phyloP scores from a whole-genome alignment of 2,888 invertebrate species.

The Empis stercorea region DNA sequence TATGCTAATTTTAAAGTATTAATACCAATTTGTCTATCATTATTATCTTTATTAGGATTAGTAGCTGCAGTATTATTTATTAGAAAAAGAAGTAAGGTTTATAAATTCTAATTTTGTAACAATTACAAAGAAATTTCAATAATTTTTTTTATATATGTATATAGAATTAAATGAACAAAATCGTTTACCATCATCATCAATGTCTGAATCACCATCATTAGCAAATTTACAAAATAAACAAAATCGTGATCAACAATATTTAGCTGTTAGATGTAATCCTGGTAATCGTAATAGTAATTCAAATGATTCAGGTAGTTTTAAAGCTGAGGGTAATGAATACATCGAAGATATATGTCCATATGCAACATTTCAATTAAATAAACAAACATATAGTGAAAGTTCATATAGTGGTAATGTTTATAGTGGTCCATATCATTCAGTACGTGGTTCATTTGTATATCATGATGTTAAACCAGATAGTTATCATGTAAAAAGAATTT shows the following conservation, averaged over 20 bases:
- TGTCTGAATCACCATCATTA: slow-evolving; percentile 64
- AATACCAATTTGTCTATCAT: slow-evolving; percentile 51
- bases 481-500: slow-evolving; percentile 32
- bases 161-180: slow-evolving; percentile 38
- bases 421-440: slow-evolving; percentile 76
- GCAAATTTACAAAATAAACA: slow-evolving; percentile 70
- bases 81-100: slow-evolving; percentile 50
- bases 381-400: slow-evolving; percentile 76
- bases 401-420: slow-evolving; percentile 82
- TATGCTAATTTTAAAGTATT: slow-evolving; percentile 50
- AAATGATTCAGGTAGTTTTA: slow-evolving; percentile 43
- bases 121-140: neutral
- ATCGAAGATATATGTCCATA: slow-evolving; percentile 89
- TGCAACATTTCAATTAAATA: slow-evolving; percentile 81
- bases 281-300: slow-evolving; percentile 34
- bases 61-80: slow-evolving; percentile 58
- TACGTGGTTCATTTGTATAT: slow-evolving; percentile 76
- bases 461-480: slow-evolving; percentile 65
- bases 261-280: slow-evolving; percentile 54
- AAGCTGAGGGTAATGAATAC: slow-evolving; percentile 52
- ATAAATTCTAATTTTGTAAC: no score
- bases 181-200: slow-evolving; percentile 36
- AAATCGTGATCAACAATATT: slow-evolving; percentile 64
- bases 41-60: slow-evolving; percentile 51
- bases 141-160: neutral